phyloP scores from a whole-genome alignment of 2,888 invertebrate species.

The Acrobasis repandana region DNA sequence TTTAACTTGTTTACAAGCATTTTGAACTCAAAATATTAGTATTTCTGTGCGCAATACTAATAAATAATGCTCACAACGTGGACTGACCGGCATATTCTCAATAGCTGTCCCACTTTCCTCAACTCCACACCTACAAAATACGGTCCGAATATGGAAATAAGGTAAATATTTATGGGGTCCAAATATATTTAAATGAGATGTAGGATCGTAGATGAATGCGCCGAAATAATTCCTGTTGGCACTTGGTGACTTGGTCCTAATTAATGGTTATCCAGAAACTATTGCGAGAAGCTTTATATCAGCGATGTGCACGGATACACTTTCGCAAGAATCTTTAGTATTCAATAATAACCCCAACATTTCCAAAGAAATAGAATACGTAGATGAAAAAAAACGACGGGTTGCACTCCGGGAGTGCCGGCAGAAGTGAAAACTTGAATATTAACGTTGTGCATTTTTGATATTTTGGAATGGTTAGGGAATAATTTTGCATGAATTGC shows the following conservation, averaged over 20 bases:
- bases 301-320: too few relatives aligned
- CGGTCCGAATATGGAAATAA: constrained; percentile 28
- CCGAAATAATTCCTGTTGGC: constrained; percentile 14
- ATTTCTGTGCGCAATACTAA: constrained; percentile 15
- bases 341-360: too few relatives aligned
- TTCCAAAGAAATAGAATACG: too few relatives aligned
- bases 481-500: too few relatives aligned
- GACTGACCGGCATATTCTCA: constrained; percentile 21
- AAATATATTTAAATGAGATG: constrained; percentile 59
- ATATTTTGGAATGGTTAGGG: too few relatives aligned
- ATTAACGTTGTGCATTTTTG: too few relatives aligned
- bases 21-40: constrained; percentile 18
- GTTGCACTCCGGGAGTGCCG: too few relatives aligned
- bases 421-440: too few relatives aligned
- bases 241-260: background rate
- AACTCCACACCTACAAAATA: constrained; percentile 30
- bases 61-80: constrained; percentile 18
- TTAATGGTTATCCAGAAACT: background rate
- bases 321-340: too few relatives aligned
- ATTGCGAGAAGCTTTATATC: background rate
- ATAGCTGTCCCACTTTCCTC: constrained; percentile 18
- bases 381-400: too few relatives aligned
- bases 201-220: constrained; percentile 32
- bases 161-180: constrained; percentile 41
- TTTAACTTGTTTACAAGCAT: constrained; percentile 14